Evolutionary conservation across 2,113 vertebrate genomes (phyloP).

Genomic region (Artemisiospiza belli): DNA sequence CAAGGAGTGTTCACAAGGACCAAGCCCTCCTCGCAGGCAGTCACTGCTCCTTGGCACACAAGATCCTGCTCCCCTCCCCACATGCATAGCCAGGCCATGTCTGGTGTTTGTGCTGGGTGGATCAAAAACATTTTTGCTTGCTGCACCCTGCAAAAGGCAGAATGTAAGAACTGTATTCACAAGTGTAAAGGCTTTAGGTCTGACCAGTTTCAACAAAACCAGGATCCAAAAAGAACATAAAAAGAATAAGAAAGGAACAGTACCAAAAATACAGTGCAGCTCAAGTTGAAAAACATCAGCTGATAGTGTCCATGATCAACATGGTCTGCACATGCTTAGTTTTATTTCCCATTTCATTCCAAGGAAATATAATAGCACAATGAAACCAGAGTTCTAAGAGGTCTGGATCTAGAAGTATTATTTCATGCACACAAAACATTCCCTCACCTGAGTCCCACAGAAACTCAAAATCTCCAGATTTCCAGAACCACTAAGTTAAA

Average conservation of each 20-base stretch:
- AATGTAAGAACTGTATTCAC: background rate
- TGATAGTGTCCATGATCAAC: background rate
- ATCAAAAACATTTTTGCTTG: background rate
- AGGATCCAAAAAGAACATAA: background rate
- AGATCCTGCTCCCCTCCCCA: background rate
- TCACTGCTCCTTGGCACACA: background rate
- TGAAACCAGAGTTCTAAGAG: background rate
- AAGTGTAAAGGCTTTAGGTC: background rate
- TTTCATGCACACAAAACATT: background rate
- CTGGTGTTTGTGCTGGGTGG: background rate
- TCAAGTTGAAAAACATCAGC: background rate
- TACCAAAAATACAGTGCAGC: background rate
- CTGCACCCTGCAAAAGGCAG: background rate
- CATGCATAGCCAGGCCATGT: fast-evolving
- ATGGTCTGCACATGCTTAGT: fast-evolving
- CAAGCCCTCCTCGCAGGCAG: background rate
- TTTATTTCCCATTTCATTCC: background rate
- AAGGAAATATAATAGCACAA: background rate
- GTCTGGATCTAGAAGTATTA: background rate
- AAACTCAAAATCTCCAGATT: background rate
- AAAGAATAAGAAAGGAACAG: background rate
- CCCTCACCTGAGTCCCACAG: background rate
- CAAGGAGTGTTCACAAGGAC: background rate
- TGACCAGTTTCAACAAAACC: background rate
- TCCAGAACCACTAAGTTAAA: background rate